Evolutionary conservation across 2,113 vertebrate species (phyloP), one percentile per base, ranked within the genome.

Genomic region (Paratilapia polleni): DNA sequence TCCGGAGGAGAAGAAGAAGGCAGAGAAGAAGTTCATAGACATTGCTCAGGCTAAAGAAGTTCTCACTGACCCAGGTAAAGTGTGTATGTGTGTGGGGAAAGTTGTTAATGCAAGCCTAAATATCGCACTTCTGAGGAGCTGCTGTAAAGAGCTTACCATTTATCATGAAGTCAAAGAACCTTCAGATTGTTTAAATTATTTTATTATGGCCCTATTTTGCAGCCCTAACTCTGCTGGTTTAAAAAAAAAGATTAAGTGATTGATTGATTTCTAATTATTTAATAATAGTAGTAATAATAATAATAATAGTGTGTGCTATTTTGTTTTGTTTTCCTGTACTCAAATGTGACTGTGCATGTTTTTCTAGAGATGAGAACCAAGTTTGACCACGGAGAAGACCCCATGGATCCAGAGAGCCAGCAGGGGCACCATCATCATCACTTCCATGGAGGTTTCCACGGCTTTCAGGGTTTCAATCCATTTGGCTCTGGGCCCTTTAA

Each of bases 31-130:
- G 94, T 99, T 99, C 88, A 99, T 99, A 3, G 98, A 99, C 90
- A 99, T 99, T 1, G 98, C 97, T 89, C 97, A 97, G 92, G 98
- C 98, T 87, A 99, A 99, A 94, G 98, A 99, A 95, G 98, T 99
- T 63, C 97, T 99, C 68, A 98, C 98, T 5, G 96, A 99, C 87
- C 98, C 98, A 95, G 98, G 98, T 99, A 94, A 47, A 10, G 12
- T 12, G 5, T 22, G 28, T 10, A 58, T 77, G 24, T n/a, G 24
- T 15, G 36, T 11, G 74, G 73, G 26, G 9, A 52, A 57, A 61
- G 43, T 54, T 84, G 61, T 61, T 83, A 34, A 56, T 81, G 59
- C 47, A 22, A 11, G 66, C 24, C 43, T 56, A 82, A 86, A 89
- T 80, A 81, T 78, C 78, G 84, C 57, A 20, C 17, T 77, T 54